Percentiles rank a stretch among this genome's conserved stretches.
Conservation (phyloP, 2,113 vertebrate species). For the Scophthalmus maximus region DNA sequence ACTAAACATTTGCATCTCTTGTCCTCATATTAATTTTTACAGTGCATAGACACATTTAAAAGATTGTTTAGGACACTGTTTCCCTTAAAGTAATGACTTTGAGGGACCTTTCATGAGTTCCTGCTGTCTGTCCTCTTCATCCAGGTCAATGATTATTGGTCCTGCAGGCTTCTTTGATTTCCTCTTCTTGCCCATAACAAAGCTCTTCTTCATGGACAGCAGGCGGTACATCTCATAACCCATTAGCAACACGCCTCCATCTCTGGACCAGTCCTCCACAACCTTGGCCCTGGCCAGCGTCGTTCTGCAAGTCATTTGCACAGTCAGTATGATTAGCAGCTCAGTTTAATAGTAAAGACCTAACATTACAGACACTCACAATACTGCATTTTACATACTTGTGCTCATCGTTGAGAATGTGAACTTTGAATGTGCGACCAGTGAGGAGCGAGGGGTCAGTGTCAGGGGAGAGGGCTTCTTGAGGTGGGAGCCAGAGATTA, state of each 20-base stretch:
- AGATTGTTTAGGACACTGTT: background rate
- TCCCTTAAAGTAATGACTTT: background rate
- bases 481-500: constrained; percentile 95
- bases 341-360: background rate
- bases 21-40: background rate
- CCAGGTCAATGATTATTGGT: constrained; percentile 98
- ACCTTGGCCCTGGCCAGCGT: constrained; percentile 95
- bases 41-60: background rate
- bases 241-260: constrained; percentile 96
- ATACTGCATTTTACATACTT: constrained; percentile 84
- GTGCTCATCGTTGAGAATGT: constrained; percentile 97
- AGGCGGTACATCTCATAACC: constrained; percentile 99
- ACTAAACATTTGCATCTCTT: background rate
- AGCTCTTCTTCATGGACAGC: constrained; percentile 97
- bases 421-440: constrained; percentile 92
- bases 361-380: background rate
- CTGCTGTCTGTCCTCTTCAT: constrained; percentile 97
- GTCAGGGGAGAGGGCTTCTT: constrained; percentile 88
- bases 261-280: constrained; percentile 93
- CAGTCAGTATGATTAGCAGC: constrained; percentile 2
- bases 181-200: constrained; percentile 95
- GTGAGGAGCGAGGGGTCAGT: constrained; percentile 85
- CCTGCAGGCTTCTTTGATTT: constrained; percentile 95
- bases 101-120: constrained; percentile 94
- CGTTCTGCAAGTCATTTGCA: constrained; percentile 83